These are phyloP conservation scores for Drosophila dunni DNA, from an alignment of 1,140 invertebrate genomes.

Conservation along the genomic window DNA sequence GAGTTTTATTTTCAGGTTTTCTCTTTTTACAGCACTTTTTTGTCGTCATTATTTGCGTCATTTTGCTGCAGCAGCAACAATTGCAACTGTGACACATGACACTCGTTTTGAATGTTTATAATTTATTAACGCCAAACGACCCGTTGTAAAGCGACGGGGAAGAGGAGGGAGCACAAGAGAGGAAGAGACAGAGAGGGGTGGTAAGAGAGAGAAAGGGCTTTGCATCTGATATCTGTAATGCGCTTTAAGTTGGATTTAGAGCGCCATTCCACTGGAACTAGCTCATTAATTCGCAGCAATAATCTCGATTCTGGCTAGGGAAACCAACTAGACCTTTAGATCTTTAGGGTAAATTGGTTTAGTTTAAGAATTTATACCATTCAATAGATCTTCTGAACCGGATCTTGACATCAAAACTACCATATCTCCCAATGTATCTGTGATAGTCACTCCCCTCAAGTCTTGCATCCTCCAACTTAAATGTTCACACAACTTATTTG, in stretches of 20 bases:
- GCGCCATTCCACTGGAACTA: conserved; percentile 20
- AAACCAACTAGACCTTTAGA: no score
- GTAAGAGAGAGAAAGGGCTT: not conserved
- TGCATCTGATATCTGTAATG: conserved; percentile 9
- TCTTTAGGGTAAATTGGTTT: no score
- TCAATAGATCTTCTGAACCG: no score
- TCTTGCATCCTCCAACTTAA: no score
- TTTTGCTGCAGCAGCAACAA: conserved; percentile 44
- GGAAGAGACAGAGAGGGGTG: not conserved
- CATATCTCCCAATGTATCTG: no score
- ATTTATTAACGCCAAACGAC: conserved; percentile 61
- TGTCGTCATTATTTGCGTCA: conserved; percentile 61
- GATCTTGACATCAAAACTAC: no score
- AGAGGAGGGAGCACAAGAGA: not conserved
- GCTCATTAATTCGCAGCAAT: conserved; percentile 9
- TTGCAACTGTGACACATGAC: conserved; percentile 40
- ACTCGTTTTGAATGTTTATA: conserved; percentile 62
- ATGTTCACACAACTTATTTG: no score
- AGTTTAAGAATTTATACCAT: no score
- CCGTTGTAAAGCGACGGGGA: not conserved
- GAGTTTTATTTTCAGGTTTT: conserved; percentile 22
- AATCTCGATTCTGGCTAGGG: not conserved
- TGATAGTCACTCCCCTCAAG: no score
- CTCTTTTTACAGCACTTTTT: conserved; percentile 55
- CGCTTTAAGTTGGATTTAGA: conserved; percentile 41